Evolutionary conservation across 2,888 invertebrate species (phyloP).

Genomic region (Drosophila fulvimacula): DNA sequence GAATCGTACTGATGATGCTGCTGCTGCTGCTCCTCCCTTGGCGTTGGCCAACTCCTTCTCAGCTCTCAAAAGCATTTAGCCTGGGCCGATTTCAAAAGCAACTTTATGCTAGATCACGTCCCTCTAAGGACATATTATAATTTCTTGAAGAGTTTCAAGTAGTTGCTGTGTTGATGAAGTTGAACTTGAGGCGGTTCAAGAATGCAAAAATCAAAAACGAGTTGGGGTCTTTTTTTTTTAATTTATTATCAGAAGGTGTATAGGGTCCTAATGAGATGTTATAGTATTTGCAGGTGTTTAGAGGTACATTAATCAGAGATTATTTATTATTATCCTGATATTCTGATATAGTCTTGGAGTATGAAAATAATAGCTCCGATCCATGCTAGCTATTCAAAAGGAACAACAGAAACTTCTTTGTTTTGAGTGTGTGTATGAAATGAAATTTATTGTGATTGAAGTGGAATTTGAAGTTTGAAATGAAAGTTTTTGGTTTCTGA

Average conservation of each 20-base stretch:
- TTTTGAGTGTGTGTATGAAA: background rate
- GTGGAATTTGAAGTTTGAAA: background rate
- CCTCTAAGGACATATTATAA: constrained; percentile 12
- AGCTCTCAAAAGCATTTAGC: constrained; percentile 18
- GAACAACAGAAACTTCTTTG: too few species aligned
- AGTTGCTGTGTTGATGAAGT: background rate
- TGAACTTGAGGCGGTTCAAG: background rate
- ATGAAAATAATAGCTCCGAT: too few species aligned
- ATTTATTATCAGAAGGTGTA: too few species aligned
- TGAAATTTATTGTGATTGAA: background rate
- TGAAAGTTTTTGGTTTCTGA: background rate
- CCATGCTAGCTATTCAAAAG: too few species aligned
- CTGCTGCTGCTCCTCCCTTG: background rate
- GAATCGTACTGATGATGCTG: constrained; percentile 31
- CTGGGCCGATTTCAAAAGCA: background rate
- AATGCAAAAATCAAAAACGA: background rate
- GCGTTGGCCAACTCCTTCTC: constrained; percentile 33
- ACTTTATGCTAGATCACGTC: constrained; percentile 39
- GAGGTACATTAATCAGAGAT: background rate
- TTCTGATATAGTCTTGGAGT: too few species aligned
- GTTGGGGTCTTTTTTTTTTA: background rate
- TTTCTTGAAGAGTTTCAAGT: constrained; percentile 6
- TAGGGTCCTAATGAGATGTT: background rate
- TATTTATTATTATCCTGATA: too few species aligned
- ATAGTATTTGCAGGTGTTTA: background rate